These are phyloP conservation scores for Macaca mulatta DNA, from an alignment of 2,113 vertebrate genomes.

Conservation along the genomic window DNA sequence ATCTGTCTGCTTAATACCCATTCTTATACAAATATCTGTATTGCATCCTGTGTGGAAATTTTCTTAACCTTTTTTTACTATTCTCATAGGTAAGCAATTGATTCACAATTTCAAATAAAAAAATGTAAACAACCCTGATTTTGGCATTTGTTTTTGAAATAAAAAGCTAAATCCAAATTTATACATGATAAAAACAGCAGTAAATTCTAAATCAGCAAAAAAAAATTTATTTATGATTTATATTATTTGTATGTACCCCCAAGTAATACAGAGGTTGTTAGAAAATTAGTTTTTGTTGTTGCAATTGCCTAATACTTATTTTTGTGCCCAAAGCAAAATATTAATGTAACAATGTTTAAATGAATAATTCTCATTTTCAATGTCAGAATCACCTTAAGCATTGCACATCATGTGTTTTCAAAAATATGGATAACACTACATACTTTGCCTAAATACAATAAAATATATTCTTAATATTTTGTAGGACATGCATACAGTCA, in stretches of 20 bases:
- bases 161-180: conserved; percentile 19
- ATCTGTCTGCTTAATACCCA: not conserved
- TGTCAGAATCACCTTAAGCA: not conserved
- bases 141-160: not conserved
- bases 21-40: not conserved
- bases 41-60: not conserved
- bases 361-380: not conserved
- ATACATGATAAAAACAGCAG: not conserved
- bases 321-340: not conserved
- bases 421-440: not conserved
- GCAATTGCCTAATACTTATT: not conserved
- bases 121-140: not conserved
- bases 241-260: not conserved
- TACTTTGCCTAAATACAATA: not conserved
- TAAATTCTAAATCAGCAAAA: not conserved
- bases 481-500: not conserved
- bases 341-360: not conserved
- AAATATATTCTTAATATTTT: not conserved
- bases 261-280: not conserved
- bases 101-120: conserved; percentile 31
- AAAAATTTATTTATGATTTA: not conserved
- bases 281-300: not conserved
- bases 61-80: not conserved
- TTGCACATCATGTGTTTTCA: not conserved
- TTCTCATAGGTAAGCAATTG: not conserved